These are phyloP conservation scores for Napeogenes inachia DNA, from an alignment of 2,888 invertebrate species.

Conservation along the genomic window DNA sequence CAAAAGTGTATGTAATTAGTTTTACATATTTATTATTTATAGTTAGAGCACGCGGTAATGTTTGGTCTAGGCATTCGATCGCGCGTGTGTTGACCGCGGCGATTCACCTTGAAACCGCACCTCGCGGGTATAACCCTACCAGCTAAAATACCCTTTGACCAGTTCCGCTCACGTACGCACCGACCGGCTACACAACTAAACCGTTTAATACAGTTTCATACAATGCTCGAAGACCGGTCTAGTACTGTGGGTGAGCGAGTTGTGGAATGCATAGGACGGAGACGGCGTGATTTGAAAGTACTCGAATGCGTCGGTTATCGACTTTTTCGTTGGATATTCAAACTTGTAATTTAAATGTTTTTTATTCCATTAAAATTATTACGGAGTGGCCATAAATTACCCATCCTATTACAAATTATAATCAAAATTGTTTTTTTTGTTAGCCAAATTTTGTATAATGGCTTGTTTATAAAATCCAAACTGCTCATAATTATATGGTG, in stretches of 20 bases:
- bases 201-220: slow-evolving; percentile 56
- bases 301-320: slow-evolving; percentile 53
- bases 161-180: no score
- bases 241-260: slow-evolving; percentile 74
- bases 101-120: slow-evolving; percentile 72
- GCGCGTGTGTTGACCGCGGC: slow-evolving; percentile 71
- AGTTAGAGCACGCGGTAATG: slow-evolving; percentile 62
- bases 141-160: no score
- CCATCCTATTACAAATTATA: slow-evolving; percentile 23
- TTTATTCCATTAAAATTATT: slow-evolving; percentile 12
- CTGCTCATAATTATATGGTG: slow-evolving; percentile 53
- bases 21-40: slow-evolving; percentile 42
- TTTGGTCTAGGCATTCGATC: slow-evolving; percentile 70
- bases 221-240: slow-evolving; percentile 68
- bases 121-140: no score
- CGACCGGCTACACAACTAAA: slow-evolving; percentile 38
- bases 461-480: slow-evolving; percentile 58
- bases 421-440: slow-evolving; percentile 40
- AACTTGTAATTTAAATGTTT: slow-evolving; percentile 25
- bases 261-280: slow-evolving; percentile 69
- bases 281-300: slow-evolving; percentile 70
- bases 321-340: slow-evolving; percentile 42
- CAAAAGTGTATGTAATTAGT: slow-evolving; percentile 33
- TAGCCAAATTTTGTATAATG: slow-evolving; percentile 38
- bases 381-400: slow-evolving; percentile 19